These are phyloP conservation scores for Notothenia rossii DNA, from an alignment of 2,113 vertebrate species.

Conservation along the genomic window DNA sequence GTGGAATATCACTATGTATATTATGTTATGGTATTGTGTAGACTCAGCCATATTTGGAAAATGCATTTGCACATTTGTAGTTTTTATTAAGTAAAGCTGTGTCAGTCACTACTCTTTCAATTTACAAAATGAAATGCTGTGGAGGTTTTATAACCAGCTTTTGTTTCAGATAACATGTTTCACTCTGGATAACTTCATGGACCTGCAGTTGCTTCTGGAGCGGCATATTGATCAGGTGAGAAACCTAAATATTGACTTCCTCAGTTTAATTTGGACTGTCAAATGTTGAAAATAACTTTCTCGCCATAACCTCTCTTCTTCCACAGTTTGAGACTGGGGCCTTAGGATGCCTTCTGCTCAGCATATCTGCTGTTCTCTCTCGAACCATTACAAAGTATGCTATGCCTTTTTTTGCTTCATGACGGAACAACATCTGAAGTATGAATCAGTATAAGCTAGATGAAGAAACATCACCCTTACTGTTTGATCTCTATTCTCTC, in stretches of 20 bases:
- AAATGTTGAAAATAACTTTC: background rate
- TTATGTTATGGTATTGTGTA: background rate
- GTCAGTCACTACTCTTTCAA: background rate
- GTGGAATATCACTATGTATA: background rate
- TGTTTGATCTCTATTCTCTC: slow-evolving; percentile 29
- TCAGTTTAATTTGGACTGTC: background rate
- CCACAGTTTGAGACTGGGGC: slow-evolving; percentile 91
- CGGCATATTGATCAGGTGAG: slow-evolving; percentile 90
- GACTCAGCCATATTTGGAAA: background rate
- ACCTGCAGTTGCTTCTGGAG: slow-evolving; percentile 87
- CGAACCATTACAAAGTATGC: slow-evolving; percentile 90
- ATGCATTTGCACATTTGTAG: background rate
- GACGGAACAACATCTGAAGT: background rate
- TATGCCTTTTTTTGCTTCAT: background rate
- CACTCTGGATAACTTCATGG: slow-evolving; percentile 83
- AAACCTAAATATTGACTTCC: background rate
- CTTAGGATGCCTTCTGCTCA: slow-evolving; percentile 90
- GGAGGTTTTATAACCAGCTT: background rate
- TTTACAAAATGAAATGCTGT: background rate
- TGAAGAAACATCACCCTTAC: background rate
- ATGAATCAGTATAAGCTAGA: background rate
- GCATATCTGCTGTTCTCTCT: slow-evolving; percentile 91
- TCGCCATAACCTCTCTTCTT: background rate
- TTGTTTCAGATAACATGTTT: slow-evolving; percentile 85
- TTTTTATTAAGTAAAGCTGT: background rate